Percentiles rank a stretch among this genome's conserved stretches.
Evolutionary conservation across 2,888 invertebrate genomes (phyloP).

Genomic region (Agriopis leucophaearia): DNA sequence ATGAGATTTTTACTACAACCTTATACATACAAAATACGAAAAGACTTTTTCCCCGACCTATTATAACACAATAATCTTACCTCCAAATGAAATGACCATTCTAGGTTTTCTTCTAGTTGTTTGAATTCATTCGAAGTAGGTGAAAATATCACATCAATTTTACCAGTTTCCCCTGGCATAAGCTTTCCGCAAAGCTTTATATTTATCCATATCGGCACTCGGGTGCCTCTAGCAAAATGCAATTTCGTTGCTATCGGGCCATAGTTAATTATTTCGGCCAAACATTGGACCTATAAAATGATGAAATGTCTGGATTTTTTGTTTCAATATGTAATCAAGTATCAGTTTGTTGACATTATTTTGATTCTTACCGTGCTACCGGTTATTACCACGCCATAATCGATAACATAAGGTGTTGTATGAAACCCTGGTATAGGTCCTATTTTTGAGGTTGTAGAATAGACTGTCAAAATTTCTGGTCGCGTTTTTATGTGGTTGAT

Average conservation of each 20-base stretch:
- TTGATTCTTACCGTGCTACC: slow-evolving; percentile 67
- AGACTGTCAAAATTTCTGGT: slow-evolving; percentile 67
- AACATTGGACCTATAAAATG: slow-evolving; percentile 68
- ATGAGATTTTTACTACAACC: too few species aligned
- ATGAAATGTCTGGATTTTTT: background rate
- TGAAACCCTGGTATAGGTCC: slow-evolving; percentile 80
- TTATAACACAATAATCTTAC: slow-evolving; percentile 54
- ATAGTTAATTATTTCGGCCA: slow-evolving; percentile 83
- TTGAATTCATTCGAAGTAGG: slow-evolving; percentile 77
- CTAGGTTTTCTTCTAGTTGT: slow-evolving; percentile 75
- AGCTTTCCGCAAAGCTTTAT: slow-evolving; percentile 76
- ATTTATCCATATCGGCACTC: slow-evolving; percentile 67
- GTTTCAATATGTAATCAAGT: background rate
- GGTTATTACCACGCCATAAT: slow-evolving; percentile 85
- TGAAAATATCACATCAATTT: slow-evolving; percentile 82
- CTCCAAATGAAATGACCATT: slow-evolving; percentile 78
- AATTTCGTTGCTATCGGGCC: slow-evolving; percentile 82
- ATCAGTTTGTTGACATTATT: background rate
- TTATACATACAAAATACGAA: too few species aligned
- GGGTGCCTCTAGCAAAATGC: slow-evolving; percentile 70
- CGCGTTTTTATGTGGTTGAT: slow-evolving; percentile 75
- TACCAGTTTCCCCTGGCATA: slow-evolving; percentile 77
- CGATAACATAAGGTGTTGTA: slow-evolving; percentile 83
- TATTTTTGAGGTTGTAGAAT: slow-evolving; percentile 62
- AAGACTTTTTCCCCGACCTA: too few species aligned